Percentiles rank a stretch among this genome's conserved stretches.
Evolutionary conservation across 2,797 vertebrate genomes (phyloP).

Genomic region (Sparidentex hasta): DNA sequence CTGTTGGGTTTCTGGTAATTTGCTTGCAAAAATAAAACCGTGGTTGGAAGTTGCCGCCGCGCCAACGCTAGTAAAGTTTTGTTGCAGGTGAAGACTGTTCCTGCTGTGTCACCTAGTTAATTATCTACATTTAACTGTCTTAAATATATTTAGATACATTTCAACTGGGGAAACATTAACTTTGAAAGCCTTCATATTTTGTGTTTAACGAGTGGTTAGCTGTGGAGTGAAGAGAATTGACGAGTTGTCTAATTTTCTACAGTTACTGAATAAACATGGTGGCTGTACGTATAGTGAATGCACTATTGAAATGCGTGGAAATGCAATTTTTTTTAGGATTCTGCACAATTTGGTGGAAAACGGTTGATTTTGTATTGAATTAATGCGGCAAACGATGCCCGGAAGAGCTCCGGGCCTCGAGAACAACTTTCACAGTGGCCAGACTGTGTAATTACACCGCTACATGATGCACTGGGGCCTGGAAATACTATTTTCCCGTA

Average conservation of each 20-base stretch:
- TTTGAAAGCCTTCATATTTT: background rate
- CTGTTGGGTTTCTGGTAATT: background rate
- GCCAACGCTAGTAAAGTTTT: background rate
- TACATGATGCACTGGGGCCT: no score
- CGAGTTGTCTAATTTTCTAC: no score
- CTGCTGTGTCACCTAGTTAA: background rate
- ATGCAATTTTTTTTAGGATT: background rate
- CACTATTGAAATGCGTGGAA: background rate
- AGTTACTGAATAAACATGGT: background rate
- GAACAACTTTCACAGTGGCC: no score
- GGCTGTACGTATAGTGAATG: background rate
- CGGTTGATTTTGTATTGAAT: background rate
- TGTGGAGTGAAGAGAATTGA: no score
- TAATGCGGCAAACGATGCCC: no score
- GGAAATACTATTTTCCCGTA: no score
- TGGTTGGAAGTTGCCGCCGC: background rate
- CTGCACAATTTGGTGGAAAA: background rate
- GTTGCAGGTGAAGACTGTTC: slow-evolving; percentile 8
- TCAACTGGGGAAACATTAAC: slow-evolving; percentile 22
- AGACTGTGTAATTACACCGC: no score
- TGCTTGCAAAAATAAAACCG: background rate
- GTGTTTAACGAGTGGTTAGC: no score
- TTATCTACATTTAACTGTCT: slow-evolving; percentile 22
- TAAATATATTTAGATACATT: no score
- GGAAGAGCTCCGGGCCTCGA: no score